phyloP scores from a whole-genome alignment of 2,888 invertebrate genomes.

The Perizoma affinitatum region DNA sequence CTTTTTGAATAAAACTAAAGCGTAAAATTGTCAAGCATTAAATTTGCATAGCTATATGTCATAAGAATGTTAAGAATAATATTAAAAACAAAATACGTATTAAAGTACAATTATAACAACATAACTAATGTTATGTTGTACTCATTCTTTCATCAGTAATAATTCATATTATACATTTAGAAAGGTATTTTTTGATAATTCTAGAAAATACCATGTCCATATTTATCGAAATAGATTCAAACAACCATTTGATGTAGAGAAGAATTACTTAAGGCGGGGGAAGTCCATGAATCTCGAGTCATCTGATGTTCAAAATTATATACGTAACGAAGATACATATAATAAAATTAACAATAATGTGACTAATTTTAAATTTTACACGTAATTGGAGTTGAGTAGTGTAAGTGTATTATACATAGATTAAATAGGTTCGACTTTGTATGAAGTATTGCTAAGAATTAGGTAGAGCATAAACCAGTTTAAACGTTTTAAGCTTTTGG shows the following conservation, averaged over 20 bases:
- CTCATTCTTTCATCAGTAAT: slow-evolving; percentile 62
- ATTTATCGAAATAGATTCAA: slow-evolving; percentile 60
- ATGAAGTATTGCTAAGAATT: slow-evolving; percentile 76
- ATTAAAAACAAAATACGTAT: slow-evolving; percentile 80
- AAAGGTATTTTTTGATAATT: slow-evolving; percentile 76
- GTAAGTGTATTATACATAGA: slow-evolving; percentile 80
- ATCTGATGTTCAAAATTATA: slow-evolving; percentile 84
- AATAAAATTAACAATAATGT: slow-evolving; percentile 80
- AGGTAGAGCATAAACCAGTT: slow-evolving; percentile 58
- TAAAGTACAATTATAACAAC: slow-evolving; percentile 83
- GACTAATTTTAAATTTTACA: slow-evolving; percentile 83
- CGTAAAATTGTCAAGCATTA: slow-evolving; percentile 57
- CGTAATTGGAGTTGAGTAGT: slow-evolving; percentile 79
- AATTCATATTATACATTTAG: slow-evolving; percentile 60
- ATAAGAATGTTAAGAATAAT: slow-evolving; percentile 69
- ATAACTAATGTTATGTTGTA: slow-evolving; percentile 62
- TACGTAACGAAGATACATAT: slow-evolving; percentile 84
- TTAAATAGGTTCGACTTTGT: slow-evolving; percentile 78
- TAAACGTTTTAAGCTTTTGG: slow-evolving; percentile 40
- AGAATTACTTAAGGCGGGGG: slow-evolving; percentile 48
- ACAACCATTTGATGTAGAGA: slow-evolving; percentile 54
- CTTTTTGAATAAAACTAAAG: slow-evolving; percentile 51
- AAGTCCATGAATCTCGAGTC: slow-evolving; percentile 69
- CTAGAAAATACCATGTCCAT: slow-evolving; percentile 74
- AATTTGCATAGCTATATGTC: slow-evolving; percentile 66